Evolutionary conservation across 2,113 vertebrate genomes (phyloP).

Genomic region (Megaleporinus macrocephalus): DNA sequence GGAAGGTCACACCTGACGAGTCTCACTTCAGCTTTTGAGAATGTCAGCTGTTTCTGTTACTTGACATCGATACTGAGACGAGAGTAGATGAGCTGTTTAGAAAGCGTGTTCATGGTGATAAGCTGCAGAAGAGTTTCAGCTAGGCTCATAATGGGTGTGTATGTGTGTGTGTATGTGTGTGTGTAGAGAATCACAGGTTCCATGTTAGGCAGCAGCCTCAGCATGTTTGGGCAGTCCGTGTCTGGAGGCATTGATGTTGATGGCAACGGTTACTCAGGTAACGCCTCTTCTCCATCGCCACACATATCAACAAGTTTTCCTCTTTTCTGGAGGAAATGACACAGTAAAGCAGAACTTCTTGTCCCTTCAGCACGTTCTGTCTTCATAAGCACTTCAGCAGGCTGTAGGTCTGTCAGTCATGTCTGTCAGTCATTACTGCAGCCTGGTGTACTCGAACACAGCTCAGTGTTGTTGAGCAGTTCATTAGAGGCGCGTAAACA

Average conservation of each 20-base stretch:
- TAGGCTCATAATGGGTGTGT: conserved; percentile 6
- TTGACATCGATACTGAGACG: no score
- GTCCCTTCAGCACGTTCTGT: background rate
- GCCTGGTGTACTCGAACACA: background rate
- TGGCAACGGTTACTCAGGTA: conserved; percentile 87
- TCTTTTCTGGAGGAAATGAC: background rate
- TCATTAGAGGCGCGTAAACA: background rate
- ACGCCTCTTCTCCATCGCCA: background rate
- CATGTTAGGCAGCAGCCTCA: conserved; percentile 74
- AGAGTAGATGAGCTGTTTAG: no score
- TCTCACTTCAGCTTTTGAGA: no score
- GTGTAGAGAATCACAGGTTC: conserved; percentile 82
- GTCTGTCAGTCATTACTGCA: background rate
- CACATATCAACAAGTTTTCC: background rate
- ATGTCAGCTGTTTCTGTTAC: no score
- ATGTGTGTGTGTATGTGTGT: conserved; percentile 28
- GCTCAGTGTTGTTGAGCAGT: background rate
- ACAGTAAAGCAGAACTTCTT: background rate
- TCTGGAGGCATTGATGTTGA: conserved; percentile 85
- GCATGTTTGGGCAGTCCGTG: conserved; percentile 89
- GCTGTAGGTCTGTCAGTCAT: no score
- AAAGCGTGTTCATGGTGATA: no score
- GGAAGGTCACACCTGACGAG: no score
- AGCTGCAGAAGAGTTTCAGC: background rate
- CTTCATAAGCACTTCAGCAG: no score